Base-by-base conservation (phyloP, 2,888 invertebrate genomes). In the Morinoia aosen region DNA sequence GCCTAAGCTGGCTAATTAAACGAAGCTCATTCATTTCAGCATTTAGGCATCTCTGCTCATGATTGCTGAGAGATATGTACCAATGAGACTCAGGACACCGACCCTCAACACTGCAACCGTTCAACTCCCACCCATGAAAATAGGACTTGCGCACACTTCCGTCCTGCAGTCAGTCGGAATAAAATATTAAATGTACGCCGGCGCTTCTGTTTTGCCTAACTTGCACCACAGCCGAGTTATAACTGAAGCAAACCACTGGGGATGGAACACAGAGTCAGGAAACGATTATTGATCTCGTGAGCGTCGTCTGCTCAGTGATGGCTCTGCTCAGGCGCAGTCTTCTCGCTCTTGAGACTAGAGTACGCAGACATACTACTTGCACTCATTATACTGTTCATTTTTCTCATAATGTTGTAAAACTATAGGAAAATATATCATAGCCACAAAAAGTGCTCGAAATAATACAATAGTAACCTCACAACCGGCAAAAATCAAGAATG, bases 211-310 rank as follows among this genome's bases (percentile, higher is more conserved):
- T 93, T 93, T 93, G 57, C 93, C 93, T 93, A 93, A 93, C 93
- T 57, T 93, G 93, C 93, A 93, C 93, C 93, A 93, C 93, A 93
- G 93, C 93, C 93, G 93, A 93, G 93, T 57, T 93, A 93, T 93
- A 93, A 93, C 93, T 93, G 93, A 93, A 93, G 48, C 48, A 93
- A 56, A 93, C 56, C 93, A 58, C 93, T 93, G 57, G n/a, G 57
- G 93, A 93, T 93, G 93, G 93, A 57, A 93, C 93, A 93, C 93
- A 33, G 57, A 57, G 48, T 93, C 93, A 93, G 93, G 93, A 93
- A 93, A 93, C 93, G 93, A 93, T 93, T 93, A 93, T 93, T 93
- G 93, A 93, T 93, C 93, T 93, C 93, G 48, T 48, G 93, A 93
- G 48, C 93, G 93, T 93, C 93, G 93, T 93, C 93, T 93, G 93